phyloP scores from a whole-genome alignment of 1,140 invertebrate species.

The Eubasilissa regina region DNA sequence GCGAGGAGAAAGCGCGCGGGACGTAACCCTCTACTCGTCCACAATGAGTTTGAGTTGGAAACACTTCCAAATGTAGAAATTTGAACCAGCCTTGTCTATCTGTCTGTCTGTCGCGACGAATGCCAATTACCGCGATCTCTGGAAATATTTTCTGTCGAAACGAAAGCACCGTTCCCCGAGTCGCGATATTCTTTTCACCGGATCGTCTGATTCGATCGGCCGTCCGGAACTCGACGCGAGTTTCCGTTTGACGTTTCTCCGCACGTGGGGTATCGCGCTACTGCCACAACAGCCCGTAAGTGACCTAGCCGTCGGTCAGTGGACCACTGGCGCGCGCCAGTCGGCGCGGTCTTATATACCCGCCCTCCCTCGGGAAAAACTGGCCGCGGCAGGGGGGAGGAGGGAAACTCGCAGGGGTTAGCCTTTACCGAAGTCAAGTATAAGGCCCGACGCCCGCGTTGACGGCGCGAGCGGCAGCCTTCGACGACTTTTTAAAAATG shows the following conservation, averaged over 20 bases:
- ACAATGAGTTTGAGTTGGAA: no score
- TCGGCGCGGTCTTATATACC: conserved; percentile 38
- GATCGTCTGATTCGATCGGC: background rate
- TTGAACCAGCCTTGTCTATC: background rate
- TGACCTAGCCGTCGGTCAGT: conserved; percentile 50
- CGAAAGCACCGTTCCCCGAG: conserved; percentile 10
- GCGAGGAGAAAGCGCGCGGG: conserved; percentile 3
- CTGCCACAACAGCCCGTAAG: conserved; percentile 53
- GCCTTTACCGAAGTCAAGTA: conserved; percentile 42
- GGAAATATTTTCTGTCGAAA: background rate
- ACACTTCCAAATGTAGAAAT: no score
- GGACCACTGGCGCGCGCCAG: conserved; percentile 54
- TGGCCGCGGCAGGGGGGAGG: background rate
- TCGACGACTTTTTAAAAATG: background rate
- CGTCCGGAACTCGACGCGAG: background rate
- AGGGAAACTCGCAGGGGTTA: conserved; percentile 5
- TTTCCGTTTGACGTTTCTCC: background rate
- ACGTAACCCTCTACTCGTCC: no score
- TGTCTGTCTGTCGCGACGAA: no score
- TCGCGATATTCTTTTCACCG: background rate
- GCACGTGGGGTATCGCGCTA: conserved; percentile 50
- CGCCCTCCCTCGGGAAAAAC: conserved; percentile 36
- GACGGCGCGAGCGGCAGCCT: background rate
- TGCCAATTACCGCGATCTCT: background rate
- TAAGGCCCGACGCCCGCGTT: background rate